These are phyloP conservation scores for Valencia hispanica DNA, from an alignment of 2,797 vertebrate genomes.

Conservation along the genomic window DNA sequence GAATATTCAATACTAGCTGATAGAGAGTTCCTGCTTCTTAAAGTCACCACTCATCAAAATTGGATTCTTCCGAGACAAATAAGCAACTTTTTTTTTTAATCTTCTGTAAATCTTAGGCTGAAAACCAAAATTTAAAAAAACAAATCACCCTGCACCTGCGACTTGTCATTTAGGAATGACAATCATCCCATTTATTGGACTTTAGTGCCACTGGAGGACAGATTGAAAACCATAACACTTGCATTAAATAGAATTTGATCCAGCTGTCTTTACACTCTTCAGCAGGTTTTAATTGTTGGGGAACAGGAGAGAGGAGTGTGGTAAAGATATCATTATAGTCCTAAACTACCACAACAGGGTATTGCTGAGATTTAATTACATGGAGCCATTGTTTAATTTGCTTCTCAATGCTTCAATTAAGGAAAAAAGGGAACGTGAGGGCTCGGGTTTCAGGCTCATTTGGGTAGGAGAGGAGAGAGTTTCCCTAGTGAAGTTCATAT, in stretches of 20 bases:
- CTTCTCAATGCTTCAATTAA: conserved; percentile 76
- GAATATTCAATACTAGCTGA: neutral
- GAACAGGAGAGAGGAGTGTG: conserved; percentile 71
- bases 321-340: conserved; percentile 83
- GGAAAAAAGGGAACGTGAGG: conserved; percentile 59
- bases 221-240: conserved; percentile 67
- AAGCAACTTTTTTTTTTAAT: conserved; percentile 40
- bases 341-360: conserved; percentile 79
- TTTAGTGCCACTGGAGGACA: conserved; percentile 71
- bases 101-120: conserved; percentile 60
- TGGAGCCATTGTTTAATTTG: conserved; percentile 80
- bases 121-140: conserved; percentile 58
- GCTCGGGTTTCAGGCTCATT: conserved; percentile 75
- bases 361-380: conserved; percentile 83
- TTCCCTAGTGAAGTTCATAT: conserved; percentile 76
- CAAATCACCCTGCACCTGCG: conserved; percentile 79
- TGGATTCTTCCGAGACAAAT: conserved; percentile 29
- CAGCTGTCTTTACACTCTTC: conserved; percentile 76
- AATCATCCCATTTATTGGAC: conserved; percentile 81
- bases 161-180: conserved; percentile 73
- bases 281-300: conserved; percentile 83
- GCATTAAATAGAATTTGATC: conserved; percentile 78
- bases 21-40: neutral
- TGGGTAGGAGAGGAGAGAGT: conserved; percentile 55
- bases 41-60: conserved; percentile 14